Percentiles rank a stretch among this genome's conserved stretches.
Evolutionary conservation across 2,888 invertebrate genomes (phyloP).

Genomic region (Eupithecia abbreviata): DNA sequence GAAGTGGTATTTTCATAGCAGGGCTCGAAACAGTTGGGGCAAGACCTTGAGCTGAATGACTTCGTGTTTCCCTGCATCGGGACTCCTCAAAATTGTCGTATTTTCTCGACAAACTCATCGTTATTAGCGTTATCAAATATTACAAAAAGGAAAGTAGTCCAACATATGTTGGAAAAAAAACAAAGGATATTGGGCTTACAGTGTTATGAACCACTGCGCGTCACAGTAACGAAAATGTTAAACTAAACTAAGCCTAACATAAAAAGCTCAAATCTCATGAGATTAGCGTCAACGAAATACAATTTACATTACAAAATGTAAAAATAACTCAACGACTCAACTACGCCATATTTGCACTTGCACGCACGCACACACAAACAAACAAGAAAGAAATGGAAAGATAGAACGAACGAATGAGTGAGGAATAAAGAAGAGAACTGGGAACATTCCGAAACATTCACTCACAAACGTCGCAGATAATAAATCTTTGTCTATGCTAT

Average conservation of each 20-base stretch:
- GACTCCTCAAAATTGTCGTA: conserved; percentile 53
- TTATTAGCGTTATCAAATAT: conserved; percentile 54
- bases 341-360: conserved; percentile 69
- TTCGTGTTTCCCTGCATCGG: conserved; percentile 61
- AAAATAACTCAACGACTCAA: conserved; percentile 70
- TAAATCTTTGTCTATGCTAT: background rate
- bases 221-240: conserved; percentile 46
- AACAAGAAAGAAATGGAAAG: background rate
- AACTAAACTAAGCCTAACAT: conserved; percentile 54
- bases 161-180: conserved; percentile 73
- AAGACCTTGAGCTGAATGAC: conserved; percentile 78
- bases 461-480: background rate
- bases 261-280: conserved; percentile 68
- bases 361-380: conserved; percentile 33
- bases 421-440: background rate
- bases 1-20: conserved; percentile 79
- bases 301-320: conserved; percentile 75
- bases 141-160: conserved; percentile 63
- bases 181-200: conserved; percentile 61
- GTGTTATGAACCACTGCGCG: conserved; percentile 52
- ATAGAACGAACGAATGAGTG: background rate
- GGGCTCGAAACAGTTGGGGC: conserved; percentile 65
- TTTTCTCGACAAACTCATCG: conserved; percentile 64
- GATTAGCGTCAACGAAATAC: conserved; percentile 77
- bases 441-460: background rate